phyloP scores from a whole-genome alignment of 2,888 invertebrate species.

The Drosophila aldrichi region DNA sequence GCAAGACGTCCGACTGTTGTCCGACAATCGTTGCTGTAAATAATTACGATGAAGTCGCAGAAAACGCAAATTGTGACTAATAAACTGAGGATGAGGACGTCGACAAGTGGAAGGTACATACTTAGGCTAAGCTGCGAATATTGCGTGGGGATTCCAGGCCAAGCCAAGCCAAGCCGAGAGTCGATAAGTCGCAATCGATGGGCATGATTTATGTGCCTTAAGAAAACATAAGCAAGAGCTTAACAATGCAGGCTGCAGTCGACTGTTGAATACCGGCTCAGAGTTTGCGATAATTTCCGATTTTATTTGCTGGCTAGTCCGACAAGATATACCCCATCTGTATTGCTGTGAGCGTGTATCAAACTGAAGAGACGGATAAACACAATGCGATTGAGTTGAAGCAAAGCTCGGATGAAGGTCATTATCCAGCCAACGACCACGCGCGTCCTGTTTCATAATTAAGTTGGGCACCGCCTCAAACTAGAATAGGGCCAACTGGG shows the following conservation, averaged over 20 bases:
- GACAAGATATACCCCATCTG: background rate
- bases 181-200: slow-evolving; percentile 67
- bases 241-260: background rate
- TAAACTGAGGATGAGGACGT: slow-evolving; percentile 46
- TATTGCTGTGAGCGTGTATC: background rate
- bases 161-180: slow-evolving; percentile 1
- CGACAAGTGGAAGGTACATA: slow-evolving; percentile 38
- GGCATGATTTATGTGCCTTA: slow-evolving; percentile 56
- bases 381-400: slow-evolving; percentile 18
- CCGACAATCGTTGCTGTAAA: slow-evolving; percentile 67
- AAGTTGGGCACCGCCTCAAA: slow-evolving; percentile 49
- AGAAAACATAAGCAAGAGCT: background rate
- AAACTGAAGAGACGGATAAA: slow-evolving; percentile 10
- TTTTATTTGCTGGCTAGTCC: background rate
- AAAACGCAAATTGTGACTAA: slow-evolving; percentile 66
- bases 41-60: slow-evolving; percentile 65
- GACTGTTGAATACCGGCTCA: slow-evolving; percentile 1
- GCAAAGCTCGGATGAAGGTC: slow-evolving; percentile 43
- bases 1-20: slow-evolving; percentile 38
- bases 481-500: slow-evolving; percentile 26
- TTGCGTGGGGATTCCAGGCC: slow-evolving; percentile 57
- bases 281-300: background rate
- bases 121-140: slow-evolving; percentile 23
- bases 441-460: slow-evolving; percentile 59
- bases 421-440: slow-evolving; percentile 51